These are phyloP conservation scores for Luscinia luscinia DNA, from an alignment of 2,797 vertebrate species.

Conservation along the genomic window DNA sequence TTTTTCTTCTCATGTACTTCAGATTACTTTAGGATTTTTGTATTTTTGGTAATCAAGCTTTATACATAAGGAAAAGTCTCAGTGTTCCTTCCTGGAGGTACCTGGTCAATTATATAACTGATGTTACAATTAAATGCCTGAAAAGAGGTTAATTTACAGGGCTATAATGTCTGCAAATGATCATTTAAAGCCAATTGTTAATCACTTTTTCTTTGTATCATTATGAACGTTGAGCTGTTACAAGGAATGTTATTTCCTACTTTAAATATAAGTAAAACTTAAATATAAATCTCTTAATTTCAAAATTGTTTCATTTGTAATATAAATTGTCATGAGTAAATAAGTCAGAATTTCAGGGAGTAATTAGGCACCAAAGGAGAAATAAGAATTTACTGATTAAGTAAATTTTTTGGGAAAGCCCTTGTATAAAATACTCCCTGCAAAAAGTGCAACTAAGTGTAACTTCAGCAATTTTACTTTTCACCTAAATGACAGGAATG, in stretches of 20 bases:
- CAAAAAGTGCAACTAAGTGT: neutral
- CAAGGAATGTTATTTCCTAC: conserved; percentile 58
- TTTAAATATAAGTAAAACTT: conserved; percentile 71
- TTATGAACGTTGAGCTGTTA: conserved; percentile 41
- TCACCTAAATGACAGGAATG: neutral
- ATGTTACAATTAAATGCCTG: conserved; percentile 19
- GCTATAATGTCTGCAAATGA: conserved; percentile 27
- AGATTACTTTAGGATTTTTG: conserved; percentile 36
- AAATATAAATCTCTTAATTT: conserved; percentile 2
- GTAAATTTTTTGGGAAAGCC: too few relatives aligned
- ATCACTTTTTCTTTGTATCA: conserved; percentile 44
- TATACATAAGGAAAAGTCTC: conserved; percentile 40
- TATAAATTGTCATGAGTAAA: neutral
- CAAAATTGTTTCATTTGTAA: conserved; percentile 38
- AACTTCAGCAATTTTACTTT: neutral
- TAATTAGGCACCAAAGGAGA: neutral
- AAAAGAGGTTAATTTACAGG: conserved; percentile 42
- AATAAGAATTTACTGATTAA: neutral
- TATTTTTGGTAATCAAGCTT: conserved; percentile 71
- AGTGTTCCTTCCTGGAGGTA: conserved; percentile 4
- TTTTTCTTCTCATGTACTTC: conserved; percentile 58
- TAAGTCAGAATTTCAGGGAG: neutral
- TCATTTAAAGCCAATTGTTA: conserved; percentile 61
- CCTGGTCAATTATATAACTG: conserved; percentile 35
- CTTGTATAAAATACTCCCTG: neutral